Evolutionary conservation across 2,113 vertebrate genomes (phyloP).

Genomic region (Aldabrachelys gigantea): DNA sequence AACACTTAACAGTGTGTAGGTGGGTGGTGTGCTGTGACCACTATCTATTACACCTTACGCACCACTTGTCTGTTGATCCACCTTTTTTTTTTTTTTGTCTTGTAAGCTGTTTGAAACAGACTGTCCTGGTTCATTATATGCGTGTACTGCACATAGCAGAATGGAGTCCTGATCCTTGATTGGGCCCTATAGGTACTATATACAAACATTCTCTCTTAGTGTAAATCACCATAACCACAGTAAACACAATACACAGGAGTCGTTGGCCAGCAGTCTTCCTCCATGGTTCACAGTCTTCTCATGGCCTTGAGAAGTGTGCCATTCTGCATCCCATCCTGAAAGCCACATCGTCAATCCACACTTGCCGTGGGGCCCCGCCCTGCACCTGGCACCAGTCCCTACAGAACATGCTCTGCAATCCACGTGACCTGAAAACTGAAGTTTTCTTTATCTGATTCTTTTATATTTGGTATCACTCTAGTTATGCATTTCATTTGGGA

Average conservation of each 20-base stretch:
- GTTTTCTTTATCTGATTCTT: too few relatives aligned
- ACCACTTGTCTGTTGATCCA: neutral
- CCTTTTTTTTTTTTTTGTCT: neutral
- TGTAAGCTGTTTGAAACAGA: neutral
- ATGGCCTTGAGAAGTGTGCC: neutral
- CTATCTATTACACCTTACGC: neutral
- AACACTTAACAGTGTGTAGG: neutral
- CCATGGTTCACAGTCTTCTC: neutral
- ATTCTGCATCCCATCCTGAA: neutral
- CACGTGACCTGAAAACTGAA: too few relatives aligned
- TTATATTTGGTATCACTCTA: too few relatives aligned
- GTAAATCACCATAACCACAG: neutral
- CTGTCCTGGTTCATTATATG: neutral
- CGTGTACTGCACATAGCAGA: neutral
- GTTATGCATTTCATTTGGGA: too few relatives aligned
- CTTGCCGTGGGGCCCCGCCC: neutral
- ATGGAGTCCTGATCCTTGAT: neutral
- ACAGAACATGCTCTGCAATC: too few relatives aligned
- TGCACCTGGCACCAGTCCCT: neutral
- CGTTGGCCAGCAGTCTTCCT: neutral
- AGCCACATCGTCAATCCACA: neutral
- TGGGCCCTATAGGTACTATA: neutral
- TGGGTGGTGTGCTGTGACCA: neutral
- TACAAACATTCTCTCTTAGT: neutral
- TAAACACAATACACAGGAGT: neutral